phyloP scores from a whole-genome alignment of 1,140 invertebrate species.

The Zaprionus inermis region DNA sequence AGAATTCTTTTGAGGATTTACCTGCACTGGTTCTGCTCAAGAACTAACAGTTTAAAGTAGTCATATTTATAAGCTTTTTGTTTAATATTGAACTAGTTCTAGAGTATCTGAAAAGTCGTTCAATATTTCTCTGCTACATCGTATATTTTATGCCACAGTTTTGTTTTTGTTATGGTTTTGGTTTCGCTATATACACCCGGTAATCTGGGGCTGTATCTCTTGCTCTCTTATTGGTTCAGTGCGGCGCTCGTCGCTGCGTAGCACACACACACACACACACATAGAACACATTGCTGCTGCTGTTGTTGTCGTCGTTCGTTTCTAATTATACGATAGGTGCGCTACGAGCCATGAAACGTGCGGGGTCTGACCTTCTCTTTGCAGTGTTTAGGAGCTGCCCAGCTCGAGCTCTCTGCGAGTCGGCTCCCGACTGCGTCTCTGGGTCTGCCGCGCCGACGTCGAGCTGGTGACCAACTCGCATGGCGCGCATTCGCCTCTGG shows the following conservation, averaged over 20 bases:
- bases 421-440: slow-evolving; percentile 2
- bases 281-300: slow-evolving; percentile 20
- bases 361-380: slow-evolving; percentile 77
- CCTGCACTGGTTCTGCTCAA: too few species aligned
- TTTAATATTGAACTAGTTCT: too few species aligned
- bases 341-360: slow-evolving; percentile 79
- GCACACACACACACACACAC: slow-evolving; percentile 36
- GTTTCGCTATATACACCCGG: slow-evolving; percentile 27
- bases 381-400: slow-evolving; percentile 63
- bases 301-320: slow-evolving; percentile 66
- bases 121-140: neutral
- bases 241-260: slow-evolving; percentile 71
- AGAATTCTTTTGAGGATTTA: too few species aligned
- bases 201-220: slow-evolving; percentile 30
- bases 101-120: neutral
- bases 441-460: too few species aligned
- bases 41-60: too few species aligned
- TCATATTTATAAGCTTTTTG: too few species aligned
- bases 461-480: slow-evolving; percentile 37
- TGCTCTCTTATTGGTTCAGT: slow-evolving; percentile 36
- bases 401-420: slow-evolving; percentile 28
- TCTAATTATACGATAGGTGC: slow-evolving; percentile 83
- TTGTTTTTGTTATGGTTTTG: slow-evolving; percentile 33
- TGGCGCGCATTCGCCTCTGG: slow-evolving; percentile 40
- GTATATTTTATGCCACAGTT: neutral